Evolutionary conservation across 2,797 vertebrate species (phyloP).

Genomic region (Tolypeutes matacus): DNA sequence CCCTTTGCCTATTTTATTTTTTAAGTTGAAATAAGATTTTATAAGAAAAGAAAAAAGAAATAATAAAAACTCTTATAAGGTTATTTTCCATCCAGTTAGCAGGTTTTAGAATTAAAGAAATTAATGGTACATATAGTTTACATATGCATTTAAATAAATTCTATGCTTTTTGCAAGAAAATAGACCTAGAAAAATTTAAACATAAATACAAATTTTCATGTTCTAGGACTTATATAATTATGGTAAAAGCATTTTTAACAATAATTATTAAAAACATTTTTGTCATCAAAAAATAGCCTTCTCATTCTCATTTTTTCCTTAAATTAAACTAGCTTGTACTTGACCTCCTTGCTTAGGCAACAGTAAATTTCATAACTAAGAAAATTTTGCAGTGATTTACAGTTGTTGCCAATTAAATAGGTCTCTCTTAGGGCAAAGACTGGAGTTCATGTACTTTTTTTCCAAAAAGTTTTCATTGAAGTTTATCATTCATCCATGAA

Average conservation of each 20-base stretch:
- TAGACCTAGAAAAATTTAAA: background rate
- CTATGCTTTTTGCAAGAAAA: background rate
- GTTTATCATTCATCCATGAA: no score
- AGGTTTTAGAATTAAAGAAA: constrained; percentile 22
- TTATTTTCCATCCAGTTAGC: constrained; percentile 16
- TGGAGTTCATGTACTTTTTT: background rate
- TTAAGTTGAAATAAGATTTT: no score
- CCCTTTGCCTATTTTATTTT: no score
- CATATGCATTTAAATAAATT: constrained; percentile 21
- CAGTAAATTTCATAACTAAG: constrained; percentile 64
- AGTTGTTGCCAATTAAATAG: constrained; percentile 62
- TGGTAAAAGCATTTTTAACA: constrained; percentile 45
- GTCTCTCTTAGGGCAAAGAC: constrained; percentile 23
- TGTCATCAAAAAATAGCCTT: background rate
- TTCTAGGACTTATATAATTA: constrained; percentile 13
- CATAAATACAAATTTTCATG: background rate
- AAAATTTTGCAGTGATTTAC: constrained; percentile 40
- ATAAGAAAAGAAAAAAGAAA: no score
- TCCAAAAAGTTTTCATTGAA: no score
- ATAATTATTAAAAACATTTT: constrained; percentile 34
- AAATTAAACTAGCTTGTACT: background rate
- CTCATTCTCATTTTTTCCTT: constrained; percentile 42
- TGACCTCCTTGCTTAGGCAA: constrained; percentile 64
- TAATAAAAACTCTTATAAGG: background rate
- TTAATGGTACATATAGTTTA: constrained; percentile 36